A percentile compares a stretch with the other conserved stretches of the same genome.
These are phyloP conservation scores for Drosophila melanogaster DNA, from an alignment of 1,140 invertebrate genomes.

Conservation along the genomic window DNA sequence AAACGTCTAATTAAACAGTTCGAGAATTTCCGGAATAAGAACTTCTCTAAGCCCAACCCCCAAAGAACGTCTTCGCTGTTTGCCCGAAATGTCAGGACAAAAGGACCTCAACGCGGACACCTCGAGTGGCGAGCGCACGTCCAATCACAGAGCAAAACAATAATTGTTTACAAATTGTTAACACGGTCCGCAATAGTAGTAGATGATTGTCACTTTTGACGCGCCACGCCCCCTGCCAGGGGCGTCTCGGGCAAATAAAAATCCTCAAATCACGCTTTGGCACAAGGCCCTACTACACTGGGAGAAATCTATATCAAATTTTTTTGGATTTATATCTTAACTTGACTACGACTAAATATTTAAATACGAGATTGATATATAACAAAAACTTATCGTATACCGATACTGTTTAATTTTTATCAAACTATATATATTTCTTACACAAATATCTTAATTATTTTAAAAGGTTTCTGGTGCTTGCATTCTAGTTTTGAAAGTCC, in stretches of 20 bases:
- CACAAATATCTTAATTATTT: too few relatives aligned
- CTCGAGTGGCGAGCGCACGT: slow-evolving; percentile 58
- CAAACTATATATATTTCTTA: too few relatives aligned
- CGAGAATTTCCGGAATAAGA: slow-evolving; percentile 2
- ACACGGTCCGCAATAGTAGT: slow-evolving; percentile 55
- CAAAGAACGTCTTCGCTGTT: slow-evolving; percentile 46
- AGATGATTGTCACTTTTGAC: slow-evolving; percentile 80
- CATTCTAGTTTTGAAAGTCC: too few relatives aligned
- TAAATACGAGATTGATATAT: not conserved
- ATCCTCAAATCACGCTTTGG: slow-evolving; percentile 68
- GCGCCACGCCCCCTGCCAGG: slow-evolving; percentile 58
- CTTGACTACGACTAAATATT: not conserved
- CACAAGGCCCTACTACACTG: slow-evolving; percentile 39
- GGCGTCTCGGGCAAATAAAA: slow-evolving; percentile 63
- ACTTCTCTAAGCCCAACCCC: slow-evolving; percentile 5
- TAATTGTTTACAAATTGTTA: slow-evolving; percentile 84
- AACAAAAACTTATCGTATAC: too few relatives aligned
- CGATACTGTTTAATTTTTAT: too few relatives aligned
- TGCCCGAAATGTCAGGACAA: slow-evolving; percentile 62
- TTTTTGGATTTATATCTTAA: not conserved
- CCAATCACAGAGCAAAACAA: slow-evolving; percentile 81
- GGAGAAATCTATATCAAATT: not conserved
- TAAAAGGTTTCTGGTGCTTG: too few relatives aligned
- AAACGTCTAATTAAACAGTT: slow-evolving; percentile 3
- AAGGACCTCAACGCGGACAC: slow-evolving; percentile 48